A percentile compares a stretch with the other conserved stretches of the same genome.
These are phyloP conservation scores for Paramacrobiotus metropolitanus DNA, from an alignment of 1,140 invertebrate genomes.

Conservation along the genomic window DNA sequence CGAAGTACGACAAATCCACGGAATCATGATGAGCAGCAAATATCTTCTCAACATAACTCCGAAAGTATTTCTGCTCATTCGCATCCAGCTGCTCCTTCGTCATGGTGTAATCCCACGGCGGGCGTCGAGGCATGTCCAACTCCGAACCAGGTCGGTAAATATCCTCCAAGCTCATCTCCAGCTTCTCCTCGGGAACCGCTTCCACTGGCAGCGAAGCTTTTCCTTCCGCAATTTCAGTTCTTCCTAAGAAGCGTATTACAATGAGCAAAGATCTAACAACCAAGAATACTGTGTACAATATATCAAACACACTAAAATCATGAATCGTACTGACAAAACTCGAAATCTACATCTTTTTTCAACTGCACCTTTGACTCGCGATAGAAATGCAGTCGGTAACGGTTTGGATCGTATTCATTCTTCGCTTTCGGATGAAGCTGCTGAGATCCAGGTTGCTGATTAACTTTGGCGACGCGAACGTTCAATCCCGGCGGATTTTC, in stretches of 20 bases:
- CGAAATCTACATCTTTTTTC: too few species aligned
- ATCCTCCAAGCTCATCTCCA: constrained; percentile 22
- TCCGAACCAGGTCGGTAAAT: constrained; percentile 19
- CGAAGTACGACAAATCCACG: constrained; percentile 43
- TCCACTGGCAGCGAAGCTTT: constrained; percentile 16
- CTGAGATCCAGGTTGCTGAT: constrained; percentile 12
- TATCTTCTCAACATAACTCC: constrained; percentile 35
- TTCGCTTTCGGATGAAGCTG: constrained; percentile 9
- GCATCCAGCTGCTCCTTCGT: constrained; percentile 20
- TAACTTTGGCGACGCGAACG: constrained; percentile 9
- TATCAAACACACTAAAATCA: background rate
- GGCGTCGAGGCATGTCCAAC: constrained; percentile 26
- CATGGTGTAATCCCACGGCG: constrained; percentile 23
- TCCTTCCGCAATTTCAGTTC: constrained; percentile 22
- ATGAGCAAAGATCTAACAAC: too few species aligned
- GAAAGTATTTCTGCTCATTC: constrained; percentile 20
- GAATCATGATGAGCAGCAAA: constrained; percentile 23
- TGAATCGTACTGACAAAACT: too few species aligned
- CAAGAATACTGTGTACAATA: background rate
- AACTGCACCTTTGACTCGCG: constrained; percentile 17
- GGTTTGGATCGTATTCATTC: constrained; percentile 12
- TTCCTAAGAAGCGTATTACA: constrained; percentile 12
- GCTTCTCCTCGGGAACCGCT: constrained; percentile 14
- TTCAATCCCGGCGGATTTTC: too few species aligned
- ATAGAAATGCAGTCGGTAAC: constrained; percentile 24